Evolutionary conservation across 2,888 invertebrate genomes (phyloP), one percentile per base, ranked within the genome.

Genomic region (Troglohyphantes excavatus): DNA sequence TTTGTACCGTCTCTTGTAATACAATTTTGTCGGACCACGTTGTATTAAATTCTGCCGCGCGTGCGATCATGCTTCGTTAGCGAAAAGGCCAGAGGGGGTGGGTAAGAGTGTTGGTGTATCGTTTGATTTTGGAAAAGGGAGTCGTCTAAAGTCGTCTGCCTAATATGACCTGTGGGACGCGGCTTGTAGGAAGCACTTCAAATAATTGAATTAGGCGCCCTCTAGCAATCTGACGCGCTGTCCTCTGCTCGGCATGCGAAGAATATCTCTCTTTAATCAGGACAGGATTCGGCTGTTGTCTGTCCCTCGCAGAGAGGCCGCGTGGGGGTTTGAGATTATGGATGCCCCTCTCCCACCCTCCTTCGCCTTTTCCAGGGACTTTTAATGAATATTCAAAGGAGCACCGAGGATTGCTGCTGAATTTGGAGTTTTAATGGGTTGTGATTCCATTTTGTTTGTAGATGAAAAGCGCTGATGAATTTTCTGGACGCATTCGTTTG

Each of bases 151-250:
- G 53, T 68, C 81, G 59, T 29, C 67, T 53, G 72, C 81, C 83
- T 84, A 84, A 84, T 90, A 84, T 78, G 83, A 59, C 89, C 78
- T 68, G 7, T 43, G 89, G 89, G 84, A 84, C 23, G 19, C 23
- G 82, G 68, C 75, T 67, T 59, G 70, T 63, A 78, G 83, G 59
- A 19, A 59, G 89, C 89, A 90, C 89, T 90, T 84, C 89, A 65
- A 84, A 65, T 90, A 90, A 90, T 90, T 90, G 89, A 90, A 90
- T 90, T 90, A 90, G 88, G 82, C 82, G 82, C 68, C 88, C 53
- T 68, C n/a, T 46, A 26, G 82, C 82, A 82, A 82, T 89, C 82
- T 82, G 88, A 39, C 61, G 76, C n/a, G 33, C 9, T 33, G 33
- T 33, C 33, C 33, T 33, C 33, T 9, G 70, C 21, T 9, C 23